Base-by-base conservation (phyloP, 2,797 vertebrate genomes). In the Danio tinwini region DNA sequence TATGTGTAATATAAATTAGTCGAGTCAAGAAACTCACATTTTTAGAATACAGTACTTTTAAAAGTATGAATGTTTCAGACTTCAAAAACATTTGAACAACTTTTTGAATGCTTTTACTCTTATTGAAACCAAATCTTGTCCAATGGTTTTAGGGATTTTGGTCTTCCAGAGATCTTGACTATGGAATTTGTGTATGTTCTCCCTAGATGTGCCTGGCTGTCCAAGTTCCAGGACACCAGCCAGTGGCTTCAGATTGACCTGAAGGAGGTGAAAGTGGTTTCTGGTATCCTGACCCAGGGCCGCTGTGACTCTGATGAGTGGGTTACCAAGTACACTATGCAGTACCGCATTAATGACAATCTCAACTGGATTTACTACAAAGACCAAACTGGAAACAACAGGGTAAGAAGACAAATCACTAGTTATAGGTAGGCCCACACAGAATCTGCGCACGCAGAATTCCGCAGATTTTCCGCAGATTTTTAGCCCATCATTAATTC, bases 311-410 rank as follows among this genome's bases (percentile, higher is more conserved):
- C 96, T 0, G 98, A 99, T 0, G 98, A 99, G 90, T 99, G 98
- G 98, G 91, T 99, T 93, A 99, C 97, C 84, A 99, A 99, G 88
- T 99, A 98, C 90, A 97, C 94, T 0, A 84, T 99, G 4, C 97
- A 98, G 89, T 98, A 97, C 86, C 95, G 97, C 88, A 94, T 93
- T 0, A 94, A 95, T 0, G 94, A 97, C 4, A 94, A 90, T 53
- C 92, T 98, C 86, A 99, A 96, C 91, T 99, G 98, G 98, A 94
- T 99, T 87, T 99, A 96, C 89, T 99, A 99, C 92, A 99, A 99
- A 88, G 98, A 99, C 89, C 97, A 98, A 90, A 97, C 97, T 0
- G 98, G 98, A 61, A 99, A 99, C 93, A 99, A 99, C 89, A 91
- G 97, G 92, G 98, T 99, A 50, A 90, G 95, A 92, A 12, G 44